Conservation (phyloP, 1,140 invertebrate genomes). For the Acromyrmex charruanus region DNA sequence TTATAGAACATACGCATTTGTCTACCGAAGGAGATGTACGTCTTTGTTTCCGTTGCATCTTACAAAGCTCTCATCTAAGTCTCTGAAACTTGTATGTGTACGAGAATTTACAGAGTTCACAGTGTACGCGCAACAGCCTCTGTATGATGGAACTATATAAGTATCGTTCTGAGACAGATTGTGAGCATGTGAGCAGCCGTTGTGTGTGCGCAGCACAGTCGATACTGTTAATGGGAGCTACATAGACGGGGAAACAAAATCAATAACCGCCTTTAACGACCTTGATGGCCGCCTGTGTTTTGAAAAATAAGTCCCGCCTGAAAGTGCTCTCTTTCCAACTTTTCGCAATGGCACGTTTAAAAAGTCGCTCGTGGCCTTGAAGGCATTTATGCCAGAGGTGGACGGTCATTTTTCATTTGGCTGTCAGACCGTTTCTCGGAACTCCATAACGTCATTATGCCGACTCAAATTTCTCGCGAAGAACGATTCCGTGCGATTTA, state of each 20-base stretch:
- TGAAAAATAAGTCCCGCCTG: not conserved
- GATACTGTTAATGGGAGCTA: conserved; percentile 43
- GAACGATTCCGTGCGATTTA: conserved; percentile 6
- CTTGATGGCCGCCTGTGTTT: conserved; percentile 32
- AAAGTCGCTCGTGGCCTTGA: conserved; percentile 31
- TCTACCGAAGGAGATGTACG: not conserved
- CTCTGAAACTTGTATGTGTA: not conserved
- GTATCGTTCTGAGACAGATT: conserved; percentile 20
- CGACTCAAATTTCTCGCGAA: conserved; percentile 14
- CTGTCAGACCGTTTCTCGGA: conserved; percentile 13
- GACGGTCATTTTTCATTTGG: conserved; percentile 49
- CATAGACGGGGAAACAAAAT: conserved; percentile 32
- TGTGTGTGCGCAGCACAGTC: not conserved
- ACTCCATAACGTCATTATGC: conserved; percentile 47
- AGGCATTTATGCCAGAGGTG: not conserved
- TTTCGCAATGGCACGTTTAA: not conserved
- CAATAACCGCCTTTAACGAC: conserved; percentile 36
- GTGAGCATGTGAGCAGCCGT: conserved; percentile 6
- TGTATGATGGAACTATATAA: not conserved
- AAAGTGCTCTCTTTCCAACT: conserved; percentile 18
- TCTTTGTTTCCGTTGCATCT: conserved; percentile 22
- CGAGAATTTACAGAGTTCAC: conserved; percentile 20
- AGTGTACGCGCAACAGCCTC: conserved; percentile 4
- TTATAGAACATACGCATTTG: conserved; percentile 8
- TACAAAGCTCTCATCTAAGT: not conserved